These are phyloP conservation scores for Wiebesia pumilae DNA, from an alignment of 1,140 invertebrate genomes.

Conservation along the genomic window DNA sequence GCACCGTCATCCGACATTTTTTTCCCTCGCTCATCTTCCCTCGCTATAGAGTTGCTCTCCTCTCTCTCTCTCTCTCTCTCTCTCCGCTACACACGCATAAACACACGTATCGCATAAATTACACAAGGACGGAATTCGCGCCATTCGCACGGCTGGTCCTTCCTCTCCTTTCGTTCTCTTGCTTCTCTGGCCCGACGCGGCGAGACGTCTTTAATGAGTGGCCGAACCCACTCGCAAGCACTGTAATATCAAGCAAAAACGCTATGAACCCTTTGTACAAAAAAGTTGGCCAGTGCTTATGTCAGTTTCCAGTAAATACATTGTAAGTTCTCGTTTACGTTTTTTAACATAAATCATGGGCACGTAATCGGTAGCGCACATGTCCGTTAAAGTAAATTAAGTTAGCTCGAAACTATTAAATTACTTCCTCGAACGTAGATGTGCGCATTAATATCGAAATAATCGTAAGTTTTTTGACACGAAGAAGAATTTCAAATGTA, in stretches of 20 bases:
- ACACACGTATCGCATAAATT: conserved; percentile 44
- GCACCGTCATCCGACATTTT: conserved; percentile 1
- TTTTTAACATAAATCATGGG: not conserved
- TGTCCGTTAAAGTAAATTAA: not conserved
- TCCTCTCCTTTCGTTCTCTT: conserved; percentile 11
- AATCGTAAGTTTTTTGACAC: not conserved
- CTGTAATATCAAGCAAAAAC: not conserved
- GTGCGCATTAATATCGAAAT: not conserved
- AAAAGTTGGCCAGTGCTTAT: not conserved
- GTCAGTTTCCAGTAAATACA: conserved; percentile 5
- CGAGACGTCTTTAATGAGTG: conserved; percentile 33
- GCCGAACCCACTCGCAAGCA: not conserved
- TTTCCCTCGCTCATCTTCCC: conserved; percentile 13
- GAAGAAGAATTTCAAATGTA: not conserved
- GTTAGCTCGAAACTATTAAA: conserved; percentile 2
- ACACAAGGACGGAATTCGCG: conserved; percentile 23
- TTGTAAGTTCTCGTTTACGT: not conserved
- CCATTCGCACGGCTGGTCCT: not conserved
- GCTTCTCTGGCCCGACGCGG: not conserved
- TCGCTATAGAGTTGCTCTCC: not conserved
- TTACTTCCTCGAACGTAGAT: not conserved
- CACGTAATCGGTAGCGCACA: not conserved
- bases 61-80: too few species aligned
- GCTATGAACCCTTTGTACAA: not conserved
- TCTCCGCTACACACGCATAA: not conserved